phyloP scores from a whole-genome alignment of 2,113 vertebrate species.

The Tapirus terrestris region DNA sequence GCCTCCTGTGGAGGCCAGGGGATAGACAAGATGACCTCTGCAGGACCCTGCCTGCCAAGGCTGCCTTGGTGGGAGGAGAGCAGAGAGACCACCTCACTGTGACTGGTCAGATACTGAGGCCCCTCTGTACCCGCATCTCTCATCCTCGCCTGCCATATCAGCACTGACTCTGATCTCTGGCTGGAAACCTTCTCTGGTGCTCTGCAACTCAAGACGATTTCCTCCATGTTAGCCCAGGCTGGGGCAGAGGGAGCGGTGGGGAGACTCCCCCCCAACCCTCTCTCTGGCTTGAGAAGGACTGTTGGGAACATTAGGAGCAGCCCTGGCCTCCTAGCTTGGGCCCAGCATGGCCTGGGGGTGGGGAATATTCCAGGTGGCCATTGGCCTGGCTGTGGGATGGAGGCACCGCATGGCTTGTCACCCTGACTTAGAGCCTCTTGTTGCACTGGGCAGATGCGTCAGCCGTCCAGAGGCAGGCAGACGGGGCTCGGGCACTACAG shows the following conservation, averaged over 20 bases:
- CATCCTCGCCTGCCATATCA: neutral
- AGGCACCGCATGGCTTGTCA: accelerated
- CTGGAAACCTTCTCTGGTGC: neutral
- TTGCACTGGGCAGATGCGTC: neutral
- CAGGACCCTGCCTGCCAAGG: neutral
- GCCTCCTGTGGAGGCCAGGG: neutral
- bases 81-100: accelerated
- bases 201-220: neutral
- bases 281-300: neutral
- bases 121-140: neutral
- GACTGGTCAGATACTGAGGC: neutral
- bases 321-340: neutral
- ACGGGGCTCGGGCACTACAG: neutral
- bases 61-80: neutral
- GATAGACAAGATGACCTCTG: neutral
- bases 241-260: neutral
- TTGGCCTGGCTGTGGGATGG: neutral
- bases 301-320: neutral
- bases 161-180: neutral
- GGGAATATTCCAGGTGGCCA: too few species aligned
- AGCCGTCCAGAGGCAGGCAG: neutral
- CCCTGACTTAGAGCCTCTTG: neutral
- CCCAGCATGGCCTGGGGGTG: neutral
- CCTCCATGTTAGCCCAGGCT: accelerated
- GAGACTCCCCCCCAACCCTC: accelerated